These are phyloP conservation scores for Hydractinia symbiolongicarpus DNA, from an alignment of 30 jellyfish, hydroid and myxozoan species.

Conservation along the genomic window DNA sequence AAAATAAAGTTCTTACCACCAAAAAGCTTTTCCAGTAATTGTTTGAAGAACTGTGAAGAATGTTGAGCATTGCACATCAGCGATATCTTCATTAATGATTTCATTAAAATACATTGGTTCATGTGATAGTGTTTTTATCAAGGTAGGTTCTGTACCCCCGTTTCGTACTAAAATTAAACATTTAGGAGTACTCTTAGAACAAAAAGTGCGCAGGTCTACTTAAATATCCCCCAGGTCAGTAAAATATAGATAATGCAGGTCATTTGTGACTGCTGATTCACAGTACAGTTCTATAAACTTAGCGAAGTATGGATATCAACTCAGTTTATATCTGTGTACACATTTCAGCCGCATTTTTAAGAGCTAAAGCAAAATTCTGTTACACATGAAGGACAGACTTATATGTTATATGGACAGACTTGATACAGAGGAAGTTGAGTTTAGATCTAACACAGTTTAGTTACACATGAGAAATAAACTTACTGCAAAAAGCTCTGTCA, in stretches of 20 bases:
- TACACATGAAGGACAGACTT: not conserved
- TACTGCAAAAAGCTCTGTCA: slow-evolving; percentile 55
- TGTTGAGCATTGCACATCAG: slow-evolving; percentile 49
- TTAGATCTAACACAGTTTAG: not conserved
- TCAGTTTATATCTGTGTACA: too few relatives aligned
- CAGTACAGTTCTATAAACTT: too few relatives aligned
- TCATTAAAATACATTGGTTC: slow-evolving; percentile 26
- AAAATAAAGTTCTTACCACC: slow-evolving; percentile 62
- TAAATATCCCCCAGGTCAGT: too few relatives aligned
- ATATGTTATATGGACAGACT: not conserved
- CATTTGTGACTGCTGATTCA: too few relatives aligned
- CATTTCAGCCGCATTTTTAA: not conserved
- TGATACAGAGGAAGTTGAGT: not conserved
- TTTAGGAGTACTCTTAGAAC: not conserved
- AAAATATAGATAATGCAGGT: too few relatives aligned
- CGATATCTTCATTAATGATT: slow-evolving; percentile 38
- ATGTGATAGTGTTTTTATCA: slow-evolving; percentile 18
- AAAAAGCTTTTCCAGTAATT: slow-evolving; percentile 53
- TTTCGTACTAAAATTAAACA: slow-evolving; percentile 16
- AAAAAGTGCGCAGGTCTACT: too few relatives aligned
- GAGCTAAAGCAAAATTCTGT: not conserved
- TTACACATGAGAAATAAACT: not conserved
- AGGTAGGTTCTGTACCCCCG: slow-evolving; percentile 13
- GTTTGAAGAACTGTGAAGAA: slow-evolving; percentile 56
- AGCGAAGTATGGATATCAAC: too few relatives aligned